Conservation (phyloP, 2,888 invertebrate species). For the Flexamia atlantica region DNA sequence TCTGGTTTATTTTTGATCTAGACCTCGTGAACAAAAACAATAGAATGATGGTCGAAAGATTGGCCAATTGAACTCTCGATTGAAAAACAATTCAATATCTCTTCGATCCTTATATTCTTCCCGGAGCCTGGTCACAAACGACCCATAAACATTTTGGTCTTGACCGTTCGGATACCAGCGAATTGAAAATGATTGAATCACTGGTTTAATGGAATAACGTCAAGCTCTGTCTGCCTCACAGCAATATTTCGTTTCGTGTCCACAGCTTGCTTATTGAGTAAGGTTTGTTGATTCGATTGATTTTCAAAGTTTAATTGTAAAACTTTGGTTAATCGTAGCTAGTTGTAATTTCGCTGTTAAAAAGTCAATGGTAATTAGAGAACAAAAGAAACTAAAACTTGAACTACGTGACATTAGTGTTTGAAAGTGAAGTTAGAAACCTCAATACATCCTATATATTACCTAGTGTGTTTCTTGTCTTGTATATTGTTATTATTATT, state of each 20-base stretch:
- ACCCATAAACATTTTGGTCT: not conserved
- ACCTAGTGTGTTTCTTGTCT: no score
- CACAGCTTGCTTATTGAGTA: not conserved
- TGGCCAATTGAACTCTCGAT: constrained; percentile 35
- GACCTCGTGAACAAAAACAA: not conserved
- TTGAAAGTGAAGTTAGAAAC: no score
- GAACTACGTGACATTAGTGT: no score
- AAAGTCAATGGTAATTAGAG: no score
- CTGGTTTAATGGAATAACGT: no score
- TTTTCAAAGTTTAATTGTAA: not conserved
- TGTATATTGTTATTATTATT: no score
- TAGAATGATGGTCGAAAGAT: not conserved
- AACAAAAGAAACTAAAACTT: no score
- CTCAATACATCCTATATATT: no score
- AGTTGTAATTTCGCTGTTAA: no score
- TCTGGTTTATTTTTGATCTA: not conserved
- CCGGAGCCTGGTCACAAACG: not conserved
- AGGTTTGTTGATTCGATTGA: not conserved
- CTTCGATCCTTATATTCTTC: not conserved
- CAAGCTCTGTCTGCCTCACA: not conserved
- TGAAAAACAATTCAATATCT: constrained; percentile 28
- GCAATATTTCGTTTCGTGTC: not conserved
- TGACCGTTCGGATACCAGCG: not conserved
- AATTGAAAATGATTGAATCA: not conserved
- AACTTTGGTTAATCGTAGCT: not conserved